Conservation (phyloP, 2,797 vertebrate genomes). For the Mus caroli region DNA sequence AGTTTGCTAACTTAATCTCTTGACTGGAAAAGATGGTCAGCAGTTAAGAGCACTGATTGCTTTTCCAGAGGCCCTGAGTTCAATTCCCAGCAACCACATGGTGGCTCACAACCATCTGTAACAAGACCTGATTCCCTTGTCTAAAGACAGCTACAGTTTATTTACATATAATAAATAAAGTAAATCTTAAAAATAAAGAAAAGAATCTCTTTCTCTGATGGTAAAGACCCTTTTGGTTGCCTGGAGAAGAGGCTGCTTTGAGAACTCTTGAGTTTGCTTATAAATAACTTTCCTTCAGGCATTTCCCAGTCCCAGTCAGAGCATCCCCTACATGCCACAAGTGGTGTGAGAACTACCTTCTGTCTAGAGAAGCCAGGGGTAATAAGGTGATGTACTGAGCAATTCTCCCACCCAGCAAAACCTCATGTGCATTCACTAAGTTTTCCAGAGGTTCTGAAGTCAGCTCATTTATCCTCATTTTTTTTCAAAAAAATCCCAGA, state of each 20-base stretch:
- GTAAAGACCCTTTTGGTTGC: conserved; percentile 14
- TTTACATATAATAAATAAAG: no score
- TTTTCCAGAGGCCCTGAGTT: no score
- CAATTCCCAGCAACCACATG: no score
- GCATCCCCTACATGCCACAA: not conserved
- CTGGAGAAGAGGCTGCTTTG: conserved; percentile 42
- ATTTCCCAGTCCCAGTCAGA: not conserved
- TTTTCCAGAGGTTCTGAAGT: not conserved
- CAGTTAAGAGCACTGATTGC: no score
- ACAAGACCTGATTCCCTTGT: no score
- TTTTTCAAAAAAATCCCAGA: not conserved
- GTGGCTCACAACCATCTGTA: no score
- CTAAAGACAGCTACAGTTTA: no score
- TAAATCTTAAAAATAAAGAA: no score
- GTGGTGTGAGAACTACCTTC: not conserved
- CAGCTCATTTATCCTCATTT: not conserved
- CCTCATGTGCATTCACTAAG: not conserved
- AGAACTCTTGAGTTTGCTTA: conserved; percentile 49
- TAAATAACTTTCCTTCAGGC: conserved; percentile 4
- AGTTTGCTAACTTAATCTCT: not conserved
- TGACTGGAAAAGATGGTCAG: no score
- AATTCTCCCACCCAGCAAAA: not conserved
- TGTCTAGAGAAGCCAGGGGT: conserved; percentile 11
- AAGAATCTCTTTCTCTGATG: not conserved
- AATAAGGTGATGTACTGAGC: not conserved